These are phyloP conservation scores for Drosophila longiperda DNA, from an alignment of 2,888 invertebrate genomes.

Conservation along the genomic window DNA sequence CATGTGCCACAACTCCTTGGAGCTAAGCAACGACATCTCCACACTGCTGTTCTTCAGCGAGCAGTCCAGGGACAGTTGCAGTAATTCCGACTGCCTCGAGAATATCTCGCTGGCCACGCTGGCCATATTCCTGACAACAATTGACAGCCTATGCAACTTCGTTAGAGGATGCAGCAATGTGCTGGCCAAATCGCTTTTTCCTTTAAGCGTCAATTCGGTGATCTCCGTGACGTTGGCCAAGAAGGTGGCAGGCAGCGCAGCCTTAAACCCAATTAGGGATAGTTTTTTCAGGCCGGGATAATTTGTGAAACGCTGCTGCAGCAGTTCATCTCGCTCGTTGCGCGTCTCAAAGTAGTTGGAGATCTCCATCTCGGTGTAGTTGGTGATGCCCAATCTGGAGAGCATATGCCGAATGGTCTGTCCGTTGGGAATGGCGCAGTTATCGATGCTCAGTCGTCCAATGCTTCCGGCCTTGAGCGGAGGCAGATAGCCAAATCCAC, in stretches of 20 bases:
- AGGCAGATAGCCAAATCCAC: constrained; percentile 66
- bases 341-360: constrained; percentile 64
- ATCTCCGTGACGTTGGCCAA: constrained; percentile 57
- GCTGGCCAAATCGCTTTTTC: constrained; percentile 59
- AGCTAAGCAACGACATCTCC: constrained; percentile 66
- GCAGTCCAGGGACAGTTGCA: constrained; percentile 58
- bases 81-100: constrained; percentile 56
- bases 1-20: constrained; percentile 70
- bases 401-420: constrained; percentile 55
- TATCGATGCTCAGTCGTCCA: constrained; percentile 48
- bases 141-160: constrained; percentile 49
- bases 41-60: constrained; percentile 66
- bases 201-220: constrained; percentile 54
- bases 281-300: constrained; percentile 57
- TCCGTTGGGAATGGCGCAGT: constrained; percentile 66
- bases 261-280: constrained; percentile 55
- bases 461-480: constrained; percentile 60
- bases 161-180: constrained; percentile 56
- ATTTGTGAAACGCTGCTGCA: constrained; percentile 65
- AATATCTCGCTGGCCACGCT: constrained; percentile 66
- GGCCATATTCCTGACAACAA: constrained; percentile 62
- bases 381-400: constrained; percentile 55
- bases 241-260: constrained; percentile 51
- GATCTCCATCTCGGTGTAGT: constrained; percentile 62
- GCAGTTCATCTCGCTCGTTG: constrained; percentile 56